Percentiles rank a stretch among this genome's conserved stretches.
Evolutionary conservation across 2,797 vertebrate species (phyloP).

Genomic region (Gallinago solitaria): DNA sequence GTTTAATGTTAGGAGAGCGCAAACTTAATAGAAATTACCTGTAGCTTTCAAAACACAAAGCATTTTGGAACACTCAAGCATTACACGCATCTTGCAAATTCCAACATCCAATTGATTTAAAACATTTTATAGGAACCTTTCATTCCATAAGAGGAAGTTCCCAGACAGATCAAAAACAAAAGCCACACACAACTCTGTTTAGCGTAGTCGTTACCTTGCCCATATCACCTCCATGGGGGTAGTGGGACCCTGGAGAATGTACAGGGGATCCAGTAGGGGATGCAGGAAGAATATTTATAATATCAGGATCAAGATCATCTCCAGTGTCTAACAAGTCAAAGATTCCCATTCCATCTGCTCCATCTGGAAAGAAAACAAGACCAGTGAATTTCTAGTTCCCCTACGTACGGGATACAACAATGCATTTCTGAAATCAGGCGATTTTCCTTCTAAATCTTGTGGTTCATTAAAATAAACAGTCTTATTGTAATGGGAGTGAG

Average conservation of each 20-base stretch:
- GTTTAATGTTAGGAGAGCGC: not conserved
- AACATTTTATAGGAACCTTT: not conserved
- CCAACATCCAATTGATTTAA: not conserved
- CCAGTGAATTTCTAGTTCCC: not conserved
- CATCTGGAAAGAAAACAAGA: conserved; percentile 78
- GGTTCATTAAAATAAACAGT: not conserved
- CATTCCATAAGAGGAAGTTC: not conserved
- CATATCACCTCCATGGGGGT: conserved; percentile 92
- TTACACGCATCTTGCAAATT: not conserved
- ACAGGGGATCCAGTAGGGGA: conserved; percentile 93
- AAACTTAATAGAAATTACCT: not conserved
- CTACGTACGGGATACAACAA: not conserved
- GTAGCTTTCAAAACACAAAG: not conserved
- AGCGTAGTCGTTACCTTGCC: conserved; percentile 85
- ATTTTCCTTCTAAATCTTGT: not conserved
- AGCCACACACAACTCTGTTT: not conserved
- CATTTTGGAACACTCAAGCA: not conserved
- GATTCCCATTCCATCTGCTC: conserved; percentile 90
- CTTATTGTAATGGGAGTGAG: fast-evolving
- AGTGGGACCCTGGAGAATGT: conserved; percentile 96
- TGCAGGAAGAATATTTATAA: conserved; percentile 95
- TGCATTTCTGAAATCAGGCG: not conserved
- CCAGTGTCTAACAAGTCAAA: conserved; percentile 94
- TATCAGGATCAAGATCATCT: conserved; percentile 94
- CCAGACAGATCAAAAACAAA: not conserved